These are phyloP conservation scores for Baronia brevicornis DNA, from an alignment of 2,888 invertebrate genomes.

Conservation along the genomic window DNA sequence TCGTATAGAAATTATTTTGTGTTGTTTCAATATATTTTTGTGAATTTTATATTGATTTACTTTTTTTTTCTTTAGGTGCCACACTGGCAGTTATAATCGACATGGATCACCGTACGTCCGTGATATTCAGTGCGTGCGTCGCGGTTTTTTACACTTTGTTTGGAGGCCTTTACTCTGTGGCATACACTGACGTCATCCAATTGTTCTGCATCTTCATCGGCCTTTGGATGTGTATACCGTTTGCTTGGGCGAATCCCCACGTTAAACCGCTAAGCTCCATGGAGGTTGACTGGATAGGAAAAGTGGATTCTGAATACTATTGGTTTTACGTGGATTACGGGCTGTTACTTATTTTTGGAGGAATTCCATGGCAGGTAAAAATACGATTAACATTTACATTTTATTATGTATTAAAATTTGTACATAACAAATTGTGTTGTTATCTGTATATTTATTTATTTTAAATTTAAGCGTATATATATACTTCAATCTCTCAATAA, in stretches of 20 bases:
- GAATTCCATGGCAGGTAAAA: constrained; percentile 96
- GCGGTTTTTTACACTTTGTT: constrained; percentile 98
- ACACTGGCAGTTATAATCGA: constrained; percentile 98
- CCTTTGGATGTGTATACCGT: constrained; percentile 98
- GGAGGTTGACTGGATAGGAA: constrained; percentile 94
- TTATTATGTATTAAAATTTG: background rate
- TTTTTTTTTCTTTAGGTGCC: constrained; percentile 80
- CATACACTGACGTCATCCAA: constrained; percentile 99
- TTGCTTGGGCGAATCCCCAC: constrained; percentile 92
- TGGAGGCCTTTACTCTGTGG: constrained; percentile 98
- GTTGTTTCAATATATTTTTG: too few species aligned
- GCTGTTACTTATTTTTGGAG: constrained; percentile 92
- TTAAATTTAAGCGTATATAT: too few species aligned
- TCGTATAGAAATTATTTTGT: too few species aligned
- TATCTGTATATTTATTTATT: too few species aligned
- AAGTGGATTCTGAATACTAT: constrained; percentile 81
- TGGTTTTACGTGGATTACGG: constrained; percentile 93
- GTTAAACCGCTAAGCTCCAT: constrained; percentile 88
- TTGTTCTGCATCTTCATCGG: constrained; percentile 98
- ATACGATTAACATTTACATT: background rate
- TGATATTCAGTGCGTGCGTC: constrained; percentile 96
- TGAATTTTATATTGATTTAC: too few species aligned
- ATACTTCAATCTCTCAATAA: too few species aligned
- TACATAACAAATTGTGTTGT: too few species aligned
- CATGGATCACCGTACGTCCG: constrained; percentile 93